Evolutionary conservation across 2,113 vertebrate genomes (phyloP), one percentile per base, ranked within the genome.

Genomic region (Penelope pileata): DNA sequence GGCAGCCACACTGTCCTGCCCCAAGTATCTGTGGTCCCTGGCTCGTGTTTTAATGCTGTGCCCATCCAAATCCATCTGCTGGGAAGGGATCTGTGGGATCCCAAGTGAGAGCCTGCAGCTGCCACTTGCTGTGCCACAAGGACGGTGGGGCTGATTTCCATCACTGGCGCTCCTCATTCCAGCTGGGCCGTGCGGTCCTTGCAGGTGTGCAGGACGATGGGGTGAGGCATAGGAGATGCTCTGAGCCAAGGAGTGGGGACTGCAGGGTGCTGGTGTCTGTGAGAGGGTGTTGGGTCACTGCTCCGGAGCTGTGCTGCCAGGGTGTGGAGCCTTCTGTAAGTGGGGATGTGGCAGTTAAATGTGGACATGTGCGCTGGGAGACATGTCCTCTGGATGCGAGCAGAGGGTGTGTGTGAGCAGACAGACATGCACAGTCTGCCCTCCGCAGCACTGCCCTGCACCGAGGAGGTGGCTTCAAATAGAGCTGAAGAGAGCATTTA

Each of bases 291-390:
- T 53, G 40, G 59, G 38, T 76, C 3, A 5, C 40, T 38, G 34
- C 48, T 88, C 40, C 0, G 0, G 22, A 40, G 56, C 50, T 4
- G 1, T 51, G n/a, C 30, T 64, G 53, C 42, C 51, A 77, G 59
- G 50, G 54, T 34, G 27, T 56, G 54, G 83, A 56, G 80, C 6
- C 5, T 80, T 30, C 80, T 58, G 29, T 43, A 68, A 24, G 0
- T 16, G 21, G 53, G 36, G 40, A 54, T 40, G 40, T 69, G n/a
- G 53, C 40, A 32, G 7, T 48, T 42, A 23, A n/a, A n/a, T 30
- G 11, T 5, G 6, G 59, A 34, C 3, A 2, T 1, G 9, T 54
- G 36, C 58, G 32, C 59, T 0, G 0, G 72, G 45, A 69, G 77
- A 29, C 56, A 72, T 40, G 29, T 72, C n/a, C 32, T 72, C 30